Conservation (phyloP, 2,797 vertebrate species). For the Ptychobarbus kaznakovi region DNA sequence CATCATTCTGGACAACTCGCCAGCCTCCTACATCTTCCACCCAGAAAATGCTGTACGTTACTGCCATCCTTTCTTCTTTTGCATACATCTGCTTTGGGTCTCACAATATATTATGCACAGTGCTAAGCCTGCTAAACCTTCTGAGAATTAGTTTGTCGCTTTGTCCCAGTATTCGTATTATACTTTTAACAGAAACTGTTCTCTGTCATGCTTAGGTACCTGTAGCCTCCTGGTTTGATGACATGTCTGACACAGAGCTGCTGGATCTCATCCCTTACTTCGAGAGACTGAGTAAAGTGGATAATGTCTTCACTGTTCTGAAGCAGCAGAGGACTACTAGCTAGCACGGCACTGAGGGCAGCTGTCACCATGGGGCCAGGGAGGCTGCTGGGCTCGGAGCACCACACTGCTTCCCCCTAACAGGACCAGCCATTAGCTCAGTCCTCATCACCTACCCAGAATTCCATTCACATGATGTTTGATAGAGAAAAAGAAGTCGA, state of each 20-base stretch:
- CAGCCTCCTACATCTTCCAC: conserved; percentile 96
- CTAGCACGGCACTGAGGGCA: conserved; percentile 76
- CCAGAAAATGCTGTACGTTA: conserved; percentile 91
- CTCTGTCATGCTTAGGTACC: conserved; percentile 81
- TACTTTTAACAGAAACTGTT: not conserved
- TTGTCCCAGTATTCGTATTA: not conserved
- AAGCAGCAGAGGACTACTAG: conserved; percentile 89
- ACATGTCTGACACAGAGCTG: conserved; percentile 95
- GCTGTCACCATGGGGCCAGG: conserved; percentile 69
- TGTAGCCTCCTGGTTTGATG: conserved; percentile 95
- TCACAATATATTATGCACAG: not conserved
- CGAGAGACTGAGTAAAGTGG: conserved; percentile 93
- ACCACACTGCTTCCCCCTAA: conserved; percentile 70
- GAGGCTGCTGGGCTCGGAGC: conserved; percentile 73
- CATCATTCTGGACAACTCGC: conserved; percentile 97
- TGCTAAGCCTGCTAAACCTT: not conserved
- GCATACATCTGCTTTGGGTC: not conserved
- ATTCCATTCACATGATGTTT: conserved; percentile 66
- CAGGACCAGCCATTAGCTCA: conserved; percentile 74
- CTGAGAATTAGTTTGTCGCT: not conserved
- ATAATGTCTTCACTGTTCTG: conserved; percentile 91
- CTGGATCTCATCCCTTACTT: conserved; percentile 97
- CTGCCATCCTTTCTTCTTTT: conserved; percentile 7
- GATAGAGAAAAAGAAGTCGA: conserved; percentile 60
- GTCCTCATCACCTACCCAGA: conserved; percentile 64